Conservation (phyloP, 2,113 vertebrate species). For the Amazona guildingii region DNA sequence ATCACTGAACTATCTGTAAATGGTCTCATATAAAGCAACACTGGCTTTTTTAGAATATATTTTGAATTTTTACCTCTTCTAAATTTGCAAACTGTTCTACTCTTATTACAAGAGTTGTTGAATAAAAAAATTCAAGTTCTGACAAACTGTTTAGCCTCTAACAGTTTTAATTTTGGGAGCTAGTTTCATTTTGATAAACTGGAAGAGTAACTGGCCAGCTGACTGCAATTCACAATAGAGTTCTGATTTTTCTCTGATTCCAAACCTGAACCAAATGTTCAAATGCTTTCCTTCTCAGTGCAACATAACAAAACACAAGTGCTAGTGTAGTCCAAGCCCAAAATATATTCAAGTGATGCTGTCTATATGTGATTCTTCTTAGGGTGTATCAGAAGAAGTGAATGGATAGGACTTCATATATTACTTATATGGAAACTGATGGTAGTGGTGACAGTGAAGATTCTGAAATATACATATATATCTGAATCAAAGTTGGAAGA, state of each 20-base stretch:
- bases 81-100: not conserved
- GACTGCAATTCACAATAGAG: not conserved
- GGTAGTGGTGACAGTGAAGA: not conserved
- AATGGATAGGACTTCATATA: not conserved
- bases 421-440: not conserved
- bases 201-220: not conserved
- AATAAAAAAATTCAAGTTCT: not conserved
- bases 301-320: not conserved
- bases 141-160: not conserved
- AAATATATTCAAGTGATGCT: not conserved
- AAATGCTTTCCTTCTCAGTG: not conserved
- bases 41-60: not conserved
- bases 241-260: not conserved
- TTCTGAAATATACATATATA: not conserved
- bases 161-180: not conserved
- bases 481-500: not conserved
- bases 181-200: not conserved
- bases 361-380: not conserved
- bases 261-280: not conserved
- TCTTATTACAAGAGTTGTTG: not conserved
- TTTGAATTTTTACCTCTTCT: not conserved
- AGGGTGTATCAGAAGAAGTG: not conserved
- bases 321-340: not conserved
- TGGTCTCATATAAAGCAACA: not conserved
- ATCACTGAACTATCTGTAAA: not conserved